Evolutionary conservation across 2,113 vertebrate species (phyloP), one percentile per base, ranked within the genome.

Genomic region (Syngnathus typhle): DNA sequence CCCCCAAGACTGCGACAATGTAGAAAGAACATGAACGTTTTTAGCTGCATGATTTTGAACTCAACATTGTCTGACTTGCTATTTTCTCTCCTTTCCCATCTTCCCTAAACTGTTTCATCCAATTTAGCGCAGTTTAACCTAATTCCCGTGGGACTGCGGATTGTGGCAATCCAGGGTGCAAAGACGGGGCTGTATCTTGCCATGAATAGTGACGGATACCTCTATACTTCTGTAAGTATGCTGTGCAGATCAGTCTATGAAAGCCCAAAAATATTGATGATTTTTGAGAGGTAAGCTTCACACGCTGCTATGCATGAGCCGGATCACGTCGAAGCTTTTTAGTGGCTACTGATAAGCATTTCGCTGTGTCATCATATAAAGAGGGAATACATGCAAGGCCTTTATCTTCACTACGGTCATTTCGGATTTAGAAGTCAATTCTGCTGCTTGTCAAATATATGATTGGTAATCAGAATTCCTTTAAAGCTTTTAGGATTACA

Each of bases 111-210:
- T 51, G 62, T 88, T 72, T 81, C 84, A 85, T 85, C 67, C 74
- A 74, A 87, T 88, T 84, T 88, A 99, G 96, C 95, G 85, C 91
- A 98, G 91, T 99, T 98, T 91, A 99, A 99, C 92, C 93, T 99
- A 91, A 98, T 99, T 88, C 96, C 96, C 58, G 96, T 99, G 91
- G 96, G 96, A 79, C 90, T 99, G 88, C 92, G 96, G 88, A 97
- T 99, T 83, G 96, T 99, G 88, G 96, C 96, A 44, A 98, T 98
- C 88, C 96, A 98, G 89, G 96, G 96, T 61, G 94, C 96, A 79
- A 95, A 98, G 87, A 96, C 94, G 67, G 96, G 96, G 77, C 75
- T 98, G 23, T 99, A 98, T 74, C 89, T 99, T 72, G 96, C 95
- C 73, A 99, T 99, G 96, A 99, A 98, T 84, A 94, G 95, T 2